These are phyloP conservation scores for Podarcis muralis DNA, from an alignment of 2,113 vertebrate species.

Conservation along the genomic window DNA sequence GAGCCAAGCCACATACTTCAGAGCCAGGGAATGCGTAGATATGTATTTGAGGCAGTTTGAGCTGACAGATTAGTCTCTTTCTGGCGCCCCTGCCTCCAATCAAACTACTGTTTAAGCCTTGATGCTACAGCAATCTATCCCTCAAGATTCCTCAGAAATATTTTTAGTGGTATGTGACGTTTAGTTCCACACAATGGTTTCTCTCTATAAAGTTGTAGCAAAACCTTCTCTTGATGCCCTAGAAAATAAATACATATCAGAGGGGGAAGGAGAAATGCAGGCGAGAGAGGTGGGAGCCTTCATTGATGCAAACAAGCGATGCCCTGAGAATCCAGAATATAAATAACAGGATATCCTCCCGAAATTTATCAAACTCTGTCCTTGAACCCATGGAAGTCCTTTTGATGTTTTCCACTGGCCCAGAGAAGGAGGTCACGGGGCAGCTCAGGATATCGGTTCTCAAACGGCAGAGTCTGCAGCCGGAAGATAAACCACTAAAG, in stretches of 20 bases:
- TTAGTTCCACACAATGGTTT: neutral
- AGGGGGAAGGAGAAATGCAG: neutral
- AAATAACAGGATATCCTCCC: slow-evolving; percentile 11
- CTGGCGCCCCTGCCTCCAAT: neutral
- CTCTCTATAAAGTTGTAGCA: neutral
- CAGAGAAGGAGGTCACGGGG: neutral
- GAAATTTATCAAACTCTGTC: neutral
- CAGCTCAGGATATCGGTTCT: slow-evolving; percentile 30
- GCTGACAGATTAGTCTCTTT: neutral
- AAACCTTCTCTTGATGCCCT: neutral
- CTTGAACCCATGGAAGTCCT: neutral
- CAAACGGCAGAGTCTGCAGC: slow-evolving; percentile 36
- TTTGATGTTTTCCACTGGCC: slow-evolving; percentile 6
- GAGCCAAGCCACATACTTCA: neutral
- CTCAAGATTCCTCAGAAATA: neutral
- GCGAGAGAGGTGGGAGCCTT: neutral
- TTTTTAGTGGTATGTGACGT: neutral
- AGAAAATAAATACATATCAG: neutral
- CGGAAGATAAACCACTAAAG: slow-evolving; percentile 54
- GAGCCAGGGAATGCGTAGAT: neutral
- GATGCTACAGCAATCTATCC: neutral
- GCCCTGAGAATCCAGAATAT: neutral
- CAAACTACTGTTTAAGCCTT: neutral
- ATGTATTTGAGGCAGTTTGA: neutral
- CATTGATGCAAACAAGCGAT: neutral